Conservation (phyloP, 1,140 invertebrate species). For the Aethina tumida region DNA sequence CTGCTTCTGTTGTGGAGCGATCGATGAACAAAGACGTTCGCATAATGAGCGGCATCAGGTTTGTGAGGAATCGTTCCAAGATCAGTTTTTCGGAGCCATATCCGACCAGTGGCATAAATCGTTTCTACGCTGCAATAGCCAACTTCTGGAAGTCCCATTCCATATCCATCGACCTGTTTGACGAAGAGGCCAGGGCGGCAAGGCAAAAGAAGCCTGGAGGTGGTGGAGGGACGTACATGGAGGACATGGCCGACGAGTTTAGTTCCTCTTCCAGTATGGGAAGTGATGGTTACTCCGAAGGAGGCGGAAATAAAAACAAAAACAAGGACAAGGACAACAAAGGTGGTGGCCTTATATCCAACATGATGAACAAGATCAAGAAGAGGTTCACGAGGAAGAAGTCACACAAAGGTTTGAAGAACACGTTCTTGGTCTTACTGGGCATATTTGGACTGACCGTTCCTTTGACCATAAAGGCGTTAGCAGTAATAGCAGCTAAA, state of each 20-base stretch:
- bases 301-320: slow-evolving; percentile 15
- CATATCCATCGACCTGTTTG: slow-evolving; percentile 18
- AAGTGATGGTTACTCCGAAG: slow-evolving; percentile 9
- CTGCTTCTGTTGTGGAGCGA: slow-evolving; percentile 22
- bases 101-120: slow-evolving; percentile 12
- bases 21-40: slow-evolving; percentile 25
- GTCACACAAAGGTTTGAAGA: slow-evolving; percentile 5
- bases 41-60: slow-evolving; percentile 23
- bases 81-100: slow-evolving; percentile 13
- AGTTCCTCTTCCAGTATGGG: too few species aligned
- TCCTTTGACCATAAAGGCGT: slow-evolving; percentile 45
- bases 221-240: too few species aligned
- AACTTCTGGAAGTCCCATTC: slow-evolving; percentile 30
- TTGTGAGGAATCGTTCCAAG: slow-evolving; percentile 20
- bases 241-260: too few species aligned
- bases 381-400: slow-evolving; percentile 5
- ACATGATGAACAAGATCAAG: not conserved
- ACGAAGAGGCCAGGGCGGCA: slow-evolving; percentile 10
- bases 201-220: slow-evolving; percentile 4
- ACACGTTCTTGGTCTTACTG: slow-evolving; percentile 3
- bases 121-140: slow-evolving; percentile 16
- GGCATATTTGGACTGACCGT: slow-evolving; percentile 53
- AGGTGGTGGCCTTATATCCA: not conserved
- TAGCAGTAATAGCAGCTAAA: slow-evolving; percentile 57
- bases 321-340: slow-evolving; percentile 14